Conservation (phyloP, 2,888 invertebrate genomes). For the Drosophila percnosoma region DNA sequence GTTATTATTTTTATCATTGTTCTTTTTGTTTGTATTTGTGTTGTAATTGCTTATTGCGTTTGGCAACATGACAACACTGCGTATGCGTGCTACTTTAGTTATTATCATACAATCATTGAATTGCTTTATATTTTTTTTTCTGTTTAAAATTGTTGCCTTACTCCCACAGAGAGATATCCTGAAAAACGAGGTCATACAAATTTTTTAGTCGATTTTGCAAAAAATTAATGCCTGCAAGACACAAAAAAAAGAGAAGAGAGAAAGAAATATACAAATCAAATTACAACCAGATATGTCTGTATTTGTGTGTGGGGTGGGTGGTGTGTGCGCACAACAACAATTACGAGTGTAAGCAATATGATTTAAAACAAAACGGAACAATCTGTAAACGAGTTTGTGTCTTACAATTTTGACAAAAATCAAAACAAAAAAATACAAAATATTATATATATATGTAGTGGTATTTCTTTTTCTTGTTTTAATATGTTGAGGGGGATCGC, state of each 20-base stretch:
- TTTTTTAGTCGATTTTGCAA: constrained; percentile 85
- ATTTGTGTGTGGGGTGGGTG: constrained; percentile 45
- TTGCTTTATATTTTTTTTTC: constrained; percentile 36
- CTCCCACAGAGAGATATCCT: constrained; percentile 85
- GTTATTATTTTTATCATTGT: constrained; percentile 20
- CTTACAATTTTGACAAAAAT: constrained; percentile 48
- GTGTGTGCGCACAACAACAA: constrained; percentile 50
- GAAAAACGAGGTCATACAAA: constrained; percentile 85
- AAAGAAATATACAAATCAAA: constrained; percentile 83
- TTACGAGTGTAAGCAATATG: constrained; percentile 16
- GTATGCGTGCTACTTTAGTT: constrained; percentile 71
- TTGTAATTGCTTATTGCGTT: constrained; percentile 15
- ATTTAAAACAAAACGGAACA: constrained; percentile 33
- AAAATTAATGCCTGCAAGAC: constrained; percentile 85
- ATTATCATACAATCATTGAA: constrained; percentile 67
- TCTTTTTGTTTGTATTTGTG: constrained; percentile 7
- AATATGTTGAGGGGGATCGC: constrained; percentile 86
- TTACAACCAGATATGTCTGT: constrained; percentile 70
- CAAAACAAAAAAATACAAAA: neutral
- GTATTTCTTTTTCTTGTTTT: constrained; percentile 11
- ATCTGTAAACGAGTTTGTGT: constrained; percentile 42
- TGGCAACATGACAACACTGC: constrained; percentile 58
- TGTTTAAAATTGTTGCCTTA: constrained; percentile 82
- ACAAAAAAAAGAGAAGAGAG: constrained; percentile 80
- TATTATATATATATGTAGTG: neutral